A percentile compares a stretch with the other conserved stretches of the same genome.
phyloP scores from a whole-genome alignment of 2,113 vertebrate genomes.

The Carlito syrichta region DNA sequence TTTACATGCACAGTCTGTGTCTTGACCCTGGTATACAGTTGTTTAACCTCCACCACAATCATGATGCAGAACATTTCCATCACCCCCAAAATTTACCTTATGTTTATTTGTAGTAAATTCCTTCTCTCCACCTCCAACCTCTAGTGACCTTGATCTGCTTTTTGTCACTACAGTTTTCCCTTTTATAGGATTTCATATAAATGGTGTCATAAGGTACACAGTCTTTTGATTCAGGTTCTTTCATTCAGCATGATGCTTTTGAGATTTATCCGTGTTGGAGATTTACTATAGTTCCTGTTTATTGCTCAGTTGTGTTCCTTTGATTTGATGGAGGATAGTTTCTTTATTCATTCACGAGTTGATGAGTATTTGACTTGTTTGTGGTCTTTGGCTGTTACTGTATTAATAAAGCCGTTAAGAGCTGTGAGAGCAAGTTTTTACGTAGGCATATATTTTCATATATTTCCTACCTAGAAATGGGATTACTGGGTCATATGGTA shows the following conservation, averaged over 20 bases:
- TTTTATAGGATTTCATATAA: not conserved
- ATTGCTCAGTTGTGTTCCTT: not conserved
- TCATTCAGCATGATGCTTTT: not conserved
- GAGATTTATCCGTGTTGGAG: not conserved
- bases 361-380: constrained; percentile 16
- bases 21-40: not conserved
- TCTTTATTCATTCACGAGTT: not conserved
- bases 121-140: not conserved
- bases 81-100: not conserved
- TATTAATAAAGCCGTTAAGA: not conserved
- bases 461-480: not conserved
- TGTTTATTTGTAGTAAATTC: not conserved
- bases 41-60: not conserved
- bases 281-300: not conserved
- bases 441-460: not conserved
- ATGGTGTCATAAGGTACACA: not conserved
- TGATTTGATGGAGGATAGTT: not conserved
- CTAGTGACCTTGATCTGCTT: not conserved
- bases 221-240: not conserved
- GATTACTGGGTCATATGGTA: not conserved
- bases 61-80: not conserved
- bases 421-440: not conserved
- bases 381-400: not conserved
- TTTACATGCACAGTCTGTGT: not conserved
- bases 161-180: not conserved